These are phyloP conservation scores for Denticeps clupeoides DNA, from an alignment of 2,797 vertebrate species.

Conservation along the genomic window DNA sequence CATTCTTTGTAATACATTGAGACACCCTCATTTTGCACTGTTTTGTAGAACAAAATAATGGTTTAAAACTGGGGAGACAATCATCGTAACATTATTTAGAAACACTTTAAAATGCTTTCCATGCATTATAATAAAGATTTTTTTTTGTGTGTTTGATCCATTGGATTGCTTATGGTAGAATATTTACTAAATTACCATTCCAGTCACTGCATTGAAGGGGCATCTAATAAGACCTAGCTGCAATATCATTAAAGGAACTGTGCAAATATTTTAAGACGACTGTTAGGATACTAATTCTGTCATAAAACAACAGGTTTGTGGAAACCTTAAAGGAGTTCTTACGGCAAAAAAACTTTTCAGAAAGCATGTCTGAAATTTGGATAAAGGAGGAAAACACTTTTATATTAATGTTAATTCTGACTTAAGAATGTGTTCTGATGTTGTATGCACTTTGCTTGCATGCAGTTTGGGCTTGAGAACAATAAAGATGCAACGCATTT, in stretches of 20 bases:
- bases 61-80: constrained; percentile 33
- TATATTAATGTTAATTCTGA: constrained; percentile 17
- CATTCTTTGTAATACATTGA: not conserved
- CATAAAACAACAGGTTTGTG: too few species aligned
- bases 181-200: not conserved
- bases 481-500: constrained; percentile 46
- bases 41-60: constrained; percentile 14
- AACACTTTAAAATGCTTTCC: constrained; percentile 42
- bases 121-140: constrained; percentile 41
- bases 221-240: too few species aligned
- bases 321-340: too few species aligned
- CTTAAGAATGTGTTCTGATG: constrained; percentile 20
- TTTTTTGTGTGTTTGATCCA: constrained; percentile 2
- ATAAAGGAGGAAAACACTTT: too few species aligned
- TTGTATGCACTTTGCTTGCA: too few species aligned
- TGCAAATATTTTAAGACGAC: too few species aligned
- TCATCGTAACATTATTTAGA: constrained; percentile 38
- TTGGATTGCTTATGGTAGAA: not conserved
- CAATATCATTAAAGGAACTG: too few species aligned
- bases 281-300: too few species aligned
- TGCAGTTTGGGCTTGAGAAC: constrained; percentile 50
- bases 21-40: too few species aligned
- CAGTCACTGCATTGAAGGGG: too few species aligned
- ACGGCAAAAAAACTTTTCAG: too few species aligned
- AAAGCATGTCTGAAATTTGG: too few species aligned